Base-by-base conservation (phyloP, 2,113 vertebrate genomes). In the Tauraco erythrolophus region DNA sequence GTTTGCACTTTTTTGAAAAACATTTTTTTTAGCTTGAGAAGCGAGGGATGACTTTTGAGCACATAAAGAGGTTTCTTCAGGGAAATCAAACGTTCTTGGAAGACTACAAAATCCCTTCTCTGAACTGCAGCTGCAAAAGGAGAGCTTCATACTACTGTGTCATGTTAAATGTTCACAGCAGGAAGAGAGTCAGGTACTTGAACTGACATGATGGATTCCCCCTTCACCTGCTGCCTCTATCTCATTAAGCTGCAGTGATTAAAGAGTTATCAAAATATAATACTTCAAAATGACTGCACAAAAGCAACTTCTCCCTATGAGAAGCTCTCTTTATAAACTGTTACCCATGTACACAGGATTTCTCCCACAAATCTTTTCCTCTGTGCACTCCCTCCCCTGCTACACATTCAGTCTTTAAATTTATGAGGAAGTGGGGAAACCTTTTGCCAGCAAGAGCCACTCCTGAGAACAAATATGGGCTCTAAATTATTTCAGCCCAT, bases 261-360 rank as follows among this genome's bases (percentile, higher is more conserved):
- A 97, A 97, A 60, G 97, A 97, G 89, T 96, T 97, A 97, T 97
- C 96, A 96, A 96, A 96, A 96, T 95, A 95, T 96, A 93, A 97
- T 95, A 11, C 82, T 54, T 97, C 95, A 95, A 86, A 97, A 96
- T 60, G 92, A 92, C 93, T 89, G 75, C 72, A 97, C 93, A 92
- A 95, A 92, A 76, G 93, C 87, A 88, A 35, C 87, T 84, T 88
- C 74, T 94, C 62, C 68, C 53, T 57, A 25, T 1, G 35, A 58
- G 87, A 18, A 75, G 68, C 43, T 2, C 8, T 45, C 84, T 33
- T 84, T 69, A 89, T 62, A 25, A 61, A 11, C 75, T 79, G 72
- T 19, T 72, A 24, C 71, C 57, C 72, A 19, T 0, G 0, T 2
- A 8, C 68, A n/a, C 58, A 68, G 35, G 48, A 70, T 66, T 62